Conservation (phyloP, 2,113 vertebrate species). For the Saimiri boliviensis region DNA sequence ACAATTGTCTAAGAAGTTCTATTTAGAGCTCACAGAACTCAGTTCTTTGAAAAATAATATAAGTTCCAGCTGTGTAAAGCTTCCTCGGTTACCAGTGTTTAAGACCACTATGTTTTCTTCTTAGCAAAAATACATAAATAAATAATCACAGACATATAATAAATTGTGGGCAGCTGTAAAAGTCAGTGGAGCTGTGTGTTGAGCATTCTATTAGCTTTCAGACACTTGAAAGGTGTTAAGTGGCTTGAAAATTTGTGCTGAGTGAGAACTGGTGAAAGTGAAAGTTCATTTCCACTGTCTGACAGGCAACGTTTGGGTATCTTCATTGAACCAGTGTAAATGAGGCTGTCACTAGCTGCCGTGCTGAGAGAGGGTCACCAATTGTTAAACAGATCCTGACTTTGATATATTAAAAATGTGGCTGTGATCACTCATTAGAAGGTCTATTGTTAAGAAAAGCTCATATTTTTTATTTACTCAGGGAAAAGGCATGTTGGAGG, state of each 20-base stretch:
- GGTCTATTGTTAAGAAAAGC: neutral
- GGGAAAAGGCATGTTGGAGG: neutral
- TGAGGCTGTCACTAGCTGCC: conserved; percentile 66
- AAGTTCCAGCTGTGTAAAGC: neutral
- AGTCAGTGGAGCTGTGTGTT: conserved; percentile 49
- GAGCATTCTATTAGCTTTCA: conserved; percentile 77
- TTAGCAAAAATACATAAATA: conserved; percentile 21
- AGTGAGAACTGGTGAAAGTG: conserved; percentile 73
- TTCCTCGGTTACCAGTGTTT: conserved; percentile 45
- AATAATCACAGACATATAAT: conserved; percentile 8
- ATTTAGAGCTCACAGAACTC: neutral
- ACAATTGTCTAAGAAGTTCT: neutral
- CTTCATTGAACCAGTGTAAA: conserved; percentile 60
- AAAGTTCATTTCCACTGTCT: conserved; percentile 1
- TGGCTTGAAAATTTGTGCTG: conserved; percentile 77
- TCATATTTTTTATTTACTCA: conserved; percentile 20
- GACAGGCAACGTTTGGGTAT: neutral
- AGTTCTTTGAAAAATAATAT: neutral
- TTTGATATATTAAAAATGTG: conserved; percentile 64
- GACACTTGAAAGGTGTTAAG: conserved; percentile 81
- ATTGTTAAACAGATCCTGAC: neutral
- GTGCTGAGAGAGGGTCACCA: conserved; percentile 58
- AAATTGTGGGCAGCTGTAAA: conserved; percentile 72
- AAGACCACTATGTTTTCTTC: conserved; percentile 65
- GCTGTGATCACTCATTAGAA: conserved; percentile 73